Evolutionary conservation across 2,888 invertebrate genomes (phyloP).

Genomic region (Lottia scabra): DNA sequence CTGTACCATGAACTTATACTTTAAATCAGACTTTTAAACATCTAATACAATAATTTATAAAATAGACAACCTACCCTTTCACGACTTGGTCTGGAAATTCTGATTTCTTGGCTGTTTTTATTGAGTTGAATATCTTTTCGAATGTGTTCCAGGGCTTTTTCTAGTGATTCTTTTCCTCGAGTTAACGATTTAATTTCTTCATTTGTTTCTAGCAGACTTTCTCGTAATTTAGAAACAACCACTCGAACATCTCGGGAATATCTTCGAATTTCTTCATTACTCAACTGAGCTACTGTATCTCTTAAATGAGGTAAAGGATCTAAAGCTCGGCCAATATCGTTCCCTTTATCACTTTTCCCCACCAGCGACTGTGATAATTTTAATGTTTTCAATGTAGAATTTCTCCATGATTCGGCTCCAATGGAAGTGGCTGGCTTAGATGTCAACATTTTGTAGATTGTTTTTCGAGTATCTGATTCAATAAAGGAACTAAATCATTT

Average conservation of each 20-base stretch:
- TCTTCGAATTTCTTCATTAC: slow-evolving; percentile 66
- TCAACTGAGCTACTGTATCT: slow-evolving; percentile 64
- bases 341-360: slow-evolving; percentile 61
- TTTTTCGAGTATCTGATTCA: slow-evolving; percentile 12
- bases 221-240: slow-evolving; percentile 64
- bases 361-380: slow-evolving; percentile 64
- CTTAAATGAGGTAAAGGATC: slow-evolving; percentile 67
- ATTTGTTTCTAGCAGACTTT: slow-evolving; percentile 66
- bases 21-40: no score
- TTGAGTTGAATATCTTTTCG: slow-evolving; percentile 67
- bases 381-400: slow-evolving; percentile 62
- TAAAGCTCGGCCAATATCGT: slow-evolving; percentile 59
- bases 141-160: slow-evolving; percentile 65
- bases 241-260: slow-evolving; percentile 64
- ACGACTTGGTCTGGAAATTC: slow-evolving; percentile 59
- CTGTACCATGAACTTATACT: no score
- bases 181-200: slow-evolving; percentile 67
- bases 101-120: slow-evolving; percentile 60
- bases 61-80: slow-evolving; percentile 59
- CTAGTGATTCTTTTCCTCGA: slow-evolving; percentile 63
- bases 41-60: slow-evolving; percentile 6
- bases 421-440: slow-evolving; percentile 47
- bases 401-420: slow-evolving; percentile 66
- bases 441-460: slow-evolving; percentile 19
- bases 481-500: slow-evolving; percentile 1